These are phyloP conservation scores for Trichechus manatus DNA, from an alignment of 2,113 vertebrate genomes.

Conservation along the genomic window DNA sequence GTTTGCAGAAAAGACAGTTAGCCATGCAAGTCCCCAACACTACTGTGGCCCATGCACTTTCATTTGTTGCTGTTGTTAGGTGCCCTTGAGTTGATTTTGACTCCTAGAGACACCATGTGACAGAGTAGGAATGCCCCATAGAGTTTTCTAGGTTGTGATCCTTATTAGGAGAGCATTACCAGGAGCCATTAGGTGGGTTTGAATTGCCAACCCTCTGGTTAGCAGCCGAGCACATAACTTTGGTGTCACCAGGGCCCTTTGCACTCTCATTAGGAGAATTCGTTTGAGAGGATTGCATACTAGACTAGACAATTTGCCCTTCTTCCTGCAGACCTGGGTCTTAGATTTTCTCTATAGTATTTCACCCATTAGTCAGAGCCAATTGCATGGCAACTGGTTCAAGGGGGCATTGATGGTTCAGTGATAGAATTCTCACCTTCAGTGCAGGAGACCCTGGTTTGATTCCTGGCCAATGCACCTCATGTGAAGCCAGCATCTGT, in stretches of 20 bases:
- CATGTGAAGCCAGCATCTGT: no score
- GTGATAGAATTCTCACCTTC: no score
- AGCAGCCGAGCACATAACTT: no score
- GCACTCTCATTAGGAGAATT: not conserved
- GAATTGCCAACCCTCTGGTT: no score
- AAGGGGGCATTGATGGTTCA: no score
- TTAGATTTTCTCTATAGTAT: not conserved
- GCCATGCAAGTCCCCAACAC: not conserved
- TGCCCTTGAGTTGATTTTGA: not conserved
- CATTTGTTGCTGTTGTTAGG: not conserved
- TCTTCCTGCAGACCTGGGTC: not conserved
- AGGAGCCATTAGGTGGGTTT: no score
- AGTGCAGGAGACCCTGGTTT: no score
- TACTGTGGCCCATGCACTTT: not conserved
- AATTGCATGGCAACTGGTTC: no score
- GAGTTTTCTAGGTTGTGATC: not conserved
- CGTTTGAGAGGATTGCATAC: not conserved
- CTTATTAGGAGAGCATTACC: no score
- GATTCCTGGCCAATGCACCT: no score
- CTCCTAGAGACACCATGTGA: not conserved
- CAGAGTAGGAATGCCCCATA: not conserved
- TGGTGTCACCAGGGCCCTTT: not conserved
- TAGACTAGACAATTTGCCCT: not conserved
- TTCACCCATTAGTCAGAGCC: no score
- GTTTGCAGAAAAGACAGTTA: constrained; percentile 54